phyloP scores from a whole-genome alignment of 2,113 vertebrate genomes.

The Cepphus grylle region DNA sequence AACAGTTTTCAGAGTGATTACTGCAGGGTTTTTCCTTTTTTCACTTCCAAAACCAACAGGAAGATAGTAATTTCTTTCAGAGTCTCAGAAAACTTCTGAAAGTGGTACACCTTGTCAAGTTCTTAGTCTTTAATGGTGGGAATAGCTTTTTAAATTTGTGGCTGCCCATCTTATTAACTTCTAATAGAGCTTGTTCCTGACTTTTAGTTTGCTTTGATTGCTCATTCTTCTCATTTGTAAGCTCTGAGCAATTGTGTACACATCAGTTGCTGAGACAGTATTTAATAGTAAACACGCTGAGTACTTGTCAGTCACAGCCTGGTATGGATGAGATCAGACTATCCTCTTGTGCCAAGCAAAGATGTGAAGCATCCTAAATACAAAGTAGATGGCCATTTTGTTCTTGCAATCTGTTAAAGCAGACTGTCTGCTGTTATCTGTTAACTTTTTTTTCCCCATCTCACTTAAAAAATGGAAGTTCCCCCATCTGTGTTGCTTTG shows the following conservation, averaged over 20 bases:
- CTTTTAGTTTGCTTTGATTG: not conserved
- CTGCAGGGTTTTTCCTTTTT: not conserved
- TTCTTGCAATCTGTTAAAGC: constrained; percentile 59
- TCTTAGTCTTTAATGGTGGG: not conserved
- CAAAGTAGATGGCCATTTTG: constrained; percentile 56
- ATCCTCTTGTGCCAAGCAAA: constrained; percentile 39
- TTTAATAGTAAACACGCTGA: constrained; percentile 45
- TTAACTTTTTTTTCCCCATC: not conserved
- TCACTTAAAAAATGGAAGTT: not conserved
- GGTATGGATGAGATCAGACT: constrained; percentile 58
- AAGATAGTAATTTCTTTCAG: not conserved
- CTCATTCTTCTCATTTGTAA: not conserved
- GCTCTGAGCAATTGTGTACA: constrained; percentile 24
- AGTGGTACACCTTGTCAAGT: not conserved
- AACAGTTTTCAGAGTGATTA: not conserved
- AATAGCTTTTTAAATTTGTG: not conserved
- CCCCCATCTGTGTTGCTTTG: constrained; percentile 31
- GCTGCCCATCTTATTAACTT: not conserved
- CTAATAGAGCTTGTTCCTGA: not conserved
- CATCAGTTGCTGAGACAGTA: constrained; percentile 17
- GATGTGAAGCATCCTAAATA: constrained; percentile 35
- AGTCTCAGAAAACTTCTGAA: not conserved
- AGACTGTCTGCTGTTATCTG: constrained; percentile 50
- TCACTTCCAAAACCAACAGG: not conserved
- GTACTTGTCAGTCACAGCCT: constrained; percentile 64